phyloP scores from a whole-genome alignment of 2,797 vertebrate genomes.

The Poecilia wingei region DNA sequence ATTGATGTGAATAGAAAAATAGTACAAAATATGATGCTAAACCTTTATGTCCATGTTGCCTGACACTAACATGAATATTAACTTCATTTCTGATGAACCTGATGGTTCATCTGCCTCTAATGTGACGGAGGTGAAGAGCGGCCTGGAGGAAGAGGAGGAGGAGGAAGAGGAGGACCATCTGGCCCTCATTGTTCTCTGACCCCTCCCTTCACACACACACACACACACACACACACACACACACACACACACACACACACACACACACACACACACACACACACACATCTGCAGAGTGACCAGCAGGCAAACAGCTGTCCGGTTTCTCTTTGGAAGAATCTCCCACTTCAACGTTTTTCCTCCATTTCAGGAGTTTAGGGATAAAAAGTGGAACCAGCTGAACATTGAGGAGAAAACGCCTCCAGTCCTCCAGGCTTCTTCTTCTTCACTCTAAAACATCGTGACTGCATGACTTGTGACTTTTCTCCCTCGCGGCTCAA shows the following conservation, averaged over 20 bases:
- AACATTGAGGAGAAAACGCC: background rate
- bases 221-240: background rate
- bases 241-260: background rate
- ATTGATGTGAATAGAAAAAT: too few species aligned
- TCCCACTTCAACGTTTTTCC: background rate
- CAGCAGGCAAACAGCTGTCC: constrained; percentile 45
- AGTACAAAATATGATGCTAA: too few species aligned
- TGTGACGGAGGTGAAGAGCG: constrained; percentile 24
- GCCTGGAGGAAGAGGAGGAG: constrained; percentile 39
- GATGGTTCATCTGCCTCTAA: background rate
- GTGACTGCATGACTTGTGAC: background rate
- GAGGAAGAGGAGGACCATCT: constrained; percentile 60
- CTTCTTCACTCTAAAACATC: background rate
- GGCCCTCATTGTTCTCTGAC: constrained; percentile 66
- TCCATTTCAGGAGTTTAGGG: background rate
- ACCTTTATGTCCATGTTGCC: too few species aligned
- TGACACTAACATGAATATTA: too few species aligned
- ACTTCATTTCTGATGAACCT: background rate
- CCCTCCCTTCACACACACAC: constrained; percentile 25
- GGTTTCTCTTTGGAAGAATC: background rate
- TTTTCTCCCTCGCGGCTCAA: background rate
- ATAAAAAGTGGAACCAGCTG: background rate
- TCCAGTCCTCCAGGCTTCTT: background rate
- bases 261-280: background rate
- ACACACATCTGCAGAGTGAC: constrained; percentile 30